Base-by-base conservation (phyloP, 1,140 invertebrate genomes). In the Delia radicum region DNA sequence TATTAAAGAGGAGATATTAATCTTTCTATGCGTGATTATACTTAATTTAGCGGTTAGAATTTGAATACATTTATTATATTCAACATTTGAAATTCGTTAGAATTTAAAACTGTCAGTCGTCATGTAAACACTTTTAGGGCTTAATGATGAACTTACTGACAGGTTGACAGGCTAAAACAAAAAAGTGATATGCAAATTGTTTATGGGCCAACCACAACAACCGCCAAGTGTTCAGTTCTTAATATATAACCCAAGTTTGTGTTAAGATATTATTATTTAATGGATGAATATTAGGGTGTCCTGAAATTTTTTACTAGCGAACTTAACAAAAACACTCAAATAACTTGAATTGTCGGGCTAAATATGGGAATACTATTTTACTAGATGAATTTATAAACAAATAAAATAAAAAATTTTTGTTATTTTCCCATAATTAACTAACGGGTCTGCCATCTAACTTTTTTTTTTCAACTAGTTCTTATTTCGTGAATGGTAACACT, bases 21-120 rank as follows among this genome's bases (percentile, higher is more conserved):
- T n/a, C n/a, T n/a, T n/a, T n/a, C n/a, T 69, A 69, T 33, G 65
- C 65, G 65, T 69, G 65, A n/a, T n/a, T 69, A 69, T 69, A 69
- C 18, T 33, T 69, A 69, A 69, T 69, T 69, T 69, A 33, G 65
- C 21, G 29, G 29, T 69, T 69, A 21, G 18, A 69, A 21, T 55
- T 55, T 55, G 24, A 55, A 55, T 55, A 55, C n/a, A 18, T 55
- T 55, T 55, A 55, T 55, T 18, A 55, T 55, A 21, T 55, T 55
- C 8, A 18, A 55, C 48, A 55, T 55, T 55, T 55, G 4, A 21
- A 55, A 55, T 55, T 55, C 48, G 18, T 55, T 55, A 55, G 48
- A 55, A 55, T 55, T 55, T 21, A 18, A 55, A 55, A 55, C n/a
- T 55, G 48, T 55, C 48, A 55, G 48, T 24, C 48, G 24, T 55